Evolutionary conservation across 2,888 invertebrate species (phyloP), one percentile per base, ranked within the genome.

Genomic region (Polydrusus cervinus): DNA sequence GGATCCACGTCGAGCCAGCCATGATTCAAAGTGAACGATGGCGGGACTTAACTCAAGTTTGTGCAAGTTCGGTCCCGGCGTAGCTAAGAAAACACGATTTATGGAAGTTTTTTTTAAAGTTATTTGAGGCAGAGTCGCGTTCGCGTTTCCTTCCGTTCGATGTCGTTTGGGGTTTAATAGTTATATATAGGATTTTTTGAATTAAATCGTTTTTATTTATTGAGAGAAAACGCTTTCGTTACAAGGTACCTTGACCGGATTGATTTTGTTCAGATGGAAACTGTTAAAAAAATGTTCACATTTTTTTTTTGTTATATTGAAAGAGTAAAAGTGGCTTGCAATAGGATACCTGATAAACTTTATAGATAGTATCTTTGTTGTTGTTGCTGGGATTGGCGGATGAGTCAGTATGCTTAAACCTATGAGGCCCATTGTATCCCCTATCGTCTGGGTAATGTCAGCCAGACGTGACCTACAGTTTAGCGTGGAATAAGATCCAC

Each of bases 11-110:
- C 83, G 83, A 83, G 85, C 85, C 85, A 80, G 86, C 86, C 86
- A 87, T 87, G 85, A 85, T 85, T 87, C 87, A 87, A 85, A 84
- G 84, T 87, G 87, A 87, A 86, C 85, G 86, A 86, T 86, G 86
- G 84, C 84, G 85, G 85, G 87, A 87, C 86, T 87, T 87, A 85
- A 85, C 82, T 82, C 83, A 84, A 85, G 86, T 86, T 87, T 85
- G 86, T 85, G 85, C 85, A 86, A 85, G 85, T 86, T 86, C 84
- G 83, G 81, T 43, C 82, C 83, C 82, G 72, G 53, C 57, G 62
- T 38, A 79, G 84, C 83, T 84, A 85, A 85, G 84, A 85, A 86
- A 86, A 85, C 84, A 86, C 84, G 85, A 87, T 87, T 87, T 86
- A 87, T 86, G 84, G 81, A 79, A 80, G 81, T 82, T 83, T 85